phyloP scores from a whole-genome alignment of 2,113 vertebrate species.

The Calyptommatus sinebrachiatus region DNA sequence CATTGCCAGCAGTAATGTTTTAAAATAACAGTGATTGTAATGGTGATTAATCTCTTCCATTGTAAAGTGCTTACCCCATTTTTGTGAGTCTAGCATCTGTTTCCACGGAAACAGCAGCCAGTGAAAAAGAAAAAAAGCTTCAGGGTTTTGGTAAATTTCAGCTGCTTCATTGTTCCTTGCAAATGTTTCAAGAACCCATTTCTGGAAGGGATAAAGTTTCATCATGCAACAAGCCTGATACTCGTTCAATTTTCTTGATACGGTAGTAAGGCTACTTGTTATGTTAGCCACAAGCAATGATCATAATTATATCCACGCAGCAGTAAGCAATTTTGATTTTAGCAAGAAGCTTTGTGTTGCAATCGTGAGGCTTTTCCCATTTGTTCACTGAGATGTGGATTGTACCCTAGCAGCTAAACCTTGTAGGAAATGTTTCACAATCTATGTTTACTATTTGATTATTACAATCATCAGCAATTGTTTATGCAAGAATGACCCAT shows the following conservation, averaged over 20 bases:
- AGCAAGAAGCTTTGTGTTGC: neutral
- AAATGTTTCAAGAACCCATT: neutral
- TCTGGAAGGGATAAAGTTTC: neutral
- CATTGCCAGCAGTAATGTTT: constrained; percentile 53
- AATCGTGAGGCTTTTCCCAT: too few species aligned
- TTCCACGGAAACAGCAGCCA: constrained; percentile 67
- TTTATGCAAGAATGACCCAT: neutral
- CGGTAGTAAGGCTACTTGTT: neutral
- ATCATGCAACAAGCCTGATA: neutral
- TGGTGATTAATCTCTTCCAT: constrained; percentile 71
- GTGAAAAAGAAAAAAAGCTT: constrained; percentile 23
- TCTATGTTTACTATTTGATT: neutral
- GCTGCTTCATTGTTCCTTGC: constrained; percentile 33
- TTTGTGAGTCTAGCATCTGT: constrained; percentile 69
- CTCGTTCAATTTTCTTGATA: neutral
- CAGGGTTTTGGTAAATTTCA: constrained; percentile 54
- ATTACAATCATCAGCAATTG: neutral
- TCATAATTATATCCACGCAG: neutral
- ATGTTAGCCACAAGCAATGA: neutral
- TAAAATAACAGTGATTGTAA: constrained; percentile 72
- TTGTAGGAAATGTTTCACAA: neutral
- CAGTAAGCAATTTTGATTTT: neutral
- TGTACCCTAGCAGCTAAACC: neutral
- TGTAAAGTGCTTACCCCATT: constrained; percentile 66
- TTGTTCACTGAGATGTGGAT: neutral